A percentile compares a stretch with the other conserved stretches of the same genome.
These are phyloP conservation scores for Australoheros scitulus DNA, from an alignment of 2,113 vertebrate genomes.

Conservation along the genomic window DNA sequence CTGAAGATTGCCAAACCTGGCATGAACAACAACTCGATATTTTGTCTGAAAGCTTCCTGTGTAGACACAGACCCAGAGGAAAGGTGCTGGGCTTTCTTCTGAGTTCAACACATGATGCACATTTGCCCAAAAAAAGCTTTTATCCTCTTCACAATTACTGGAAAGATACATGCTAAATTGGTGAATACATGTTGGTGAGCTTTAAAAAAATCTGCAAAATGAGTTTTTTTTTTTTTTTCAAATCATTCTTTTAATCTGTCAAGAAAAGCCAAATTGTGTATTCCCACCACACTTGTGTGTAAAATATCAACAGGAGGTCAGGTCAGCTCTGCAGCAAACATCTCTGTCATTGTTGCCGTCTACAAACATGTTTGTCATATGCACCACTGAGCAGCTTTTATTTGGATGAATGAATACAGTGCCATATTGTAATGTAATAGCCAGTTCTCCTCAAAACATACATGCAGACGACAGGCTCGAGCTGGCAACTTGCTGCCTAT, in stretches of 20 bases:
- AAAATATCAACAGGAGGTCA: not conserved
- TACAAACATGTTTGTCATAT: not conserved
- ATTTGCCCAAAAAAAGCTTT: not conserved
- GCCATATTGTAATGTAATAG: not conserved
- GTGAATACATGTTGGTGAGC: not conserved
- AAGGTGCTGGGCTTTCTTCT: not conserved
- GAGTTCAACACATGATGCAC: not conserved
- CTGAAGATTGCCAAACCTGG: not conserved
- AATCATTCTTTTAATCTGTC: not conserved
- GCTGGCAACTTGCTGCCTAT: not conserved
- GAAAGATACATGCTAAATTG: not conserved
- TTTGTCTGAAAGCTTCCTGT: not conserved
- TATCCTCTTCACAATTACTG: not conserved
- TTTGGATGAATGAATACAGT: fast-evolving
- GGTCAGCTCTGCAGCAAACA: not conserved
- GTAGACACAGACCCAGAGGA: not conserved
- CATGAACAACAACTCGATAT: not conserved
- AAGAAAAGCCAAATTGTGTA: not conserved
- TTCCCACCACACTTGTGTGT: not conserved
- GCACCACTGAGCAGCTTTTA: not conserved
- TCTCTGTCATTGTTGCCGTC: not conserved
- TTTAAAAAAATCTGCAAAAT: not conserved
- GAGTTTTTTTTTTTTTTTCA: not conserved
- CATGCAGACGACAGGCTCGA: not conserved
- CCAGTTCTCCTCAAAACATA: not conserved